These are phyloP conservation scores for Sciurus vulgaris DNA, from an alignment of 2,797 vertebrate species.

Conservation along the genomic window DNA sequence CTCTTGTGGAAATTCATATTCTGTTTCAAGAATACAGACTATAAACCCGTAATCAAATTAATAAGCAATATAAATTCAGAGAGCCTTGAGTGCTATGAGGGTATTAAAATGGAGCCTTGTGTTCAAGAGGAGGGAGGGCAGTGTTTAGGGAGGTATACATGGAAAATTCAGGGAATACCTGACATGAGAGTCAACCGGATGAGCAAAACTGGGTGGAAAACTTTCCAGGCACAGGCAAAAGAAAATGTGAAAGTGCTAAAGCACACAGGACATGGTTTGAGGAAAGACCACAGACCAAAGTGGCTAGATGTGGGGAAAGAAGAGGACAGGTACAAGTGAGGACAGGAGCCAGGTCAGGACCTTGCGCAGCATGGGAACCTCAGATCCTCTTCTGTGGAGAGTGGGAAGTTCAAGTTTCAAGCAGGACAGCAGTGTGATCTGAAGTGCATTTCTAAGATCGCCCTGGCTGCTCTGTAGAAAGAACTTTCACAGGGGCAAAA, in stretches of 20 bases:
- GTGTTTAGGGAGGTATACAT: not conserved
- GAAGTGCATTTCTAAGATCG: not conserved
- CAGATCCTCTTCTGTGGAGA: not conserved
- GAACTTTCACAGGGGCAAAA: not conserved
- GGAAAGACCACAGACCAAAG: not conserved
- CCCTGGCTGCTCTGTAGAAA: not conserved
- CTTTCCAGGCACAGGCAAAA: not conserved
- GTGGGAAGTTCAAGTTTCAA: not conserved
- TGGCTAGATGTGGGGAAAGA: not conserved
- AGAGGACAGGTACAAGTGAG: not conserved
- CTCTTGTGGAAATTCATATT: not conserved
- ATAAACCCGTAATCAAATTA: not conserved
- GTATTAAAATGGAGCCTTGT: not conserved
- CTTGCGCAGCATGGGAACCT: not conserved
- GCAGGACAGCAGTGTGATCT: not conserved
- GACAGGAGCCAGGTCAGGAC: not conserved
- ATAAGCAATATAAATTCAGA: not conserved
- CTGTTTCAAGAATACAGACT: slow-evolving; percentile 18
- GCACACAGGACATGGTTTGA: not conserved
- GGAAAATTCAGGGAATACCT: not conserved
- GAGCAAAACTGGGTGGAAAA: not conserved
- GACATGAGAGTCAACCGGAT: not conserved
- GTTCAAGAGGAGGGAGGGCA: not conserved
- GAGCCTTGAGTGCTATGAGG: not conserved
- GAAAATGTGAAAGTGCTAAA: not conserved